Conservation (phyloP, 2,888 invertebrate genomes). For the Eledone cirrhosa region DNA sequence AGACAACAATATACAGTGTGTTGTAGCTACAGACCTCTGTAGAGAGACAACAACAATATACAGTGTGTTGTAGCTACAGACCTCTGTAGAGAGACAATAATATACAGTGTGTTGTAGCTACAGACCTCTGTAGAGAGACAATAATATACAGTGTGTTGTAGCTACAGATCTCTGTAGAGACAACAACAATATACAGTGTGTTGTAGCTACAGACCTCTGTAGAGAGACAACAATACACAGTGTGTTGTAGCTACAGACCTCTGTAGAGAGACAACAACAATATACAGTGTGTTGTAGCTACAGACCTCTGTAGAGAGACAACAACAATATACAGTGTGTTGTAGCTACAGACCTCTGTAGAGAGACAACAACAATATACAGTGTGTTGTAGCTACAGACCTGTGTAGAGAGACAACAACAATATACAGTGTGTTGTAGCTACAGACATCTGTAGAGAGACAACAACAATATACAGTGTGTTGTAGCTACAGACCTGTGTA, state of each 20-base stretch:
- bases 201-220: slow-evolving; percentile 52
- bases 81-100: slow-evolving; percentile 42
- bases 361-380: too few relatives aligned
- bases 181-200: too few relatives aligned
- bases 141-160: too few relatives aligned
- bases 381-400: too few relatives aligned
- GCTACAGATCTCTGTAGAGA: slow-evolving; percentile 49
- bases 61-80: too few relatives aligned
- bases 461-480: too few relatives aligned
- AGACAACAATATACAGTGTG: too few relatives aligned
- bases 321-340: too few relatives aligned
- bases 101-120: too few relatives aligned
- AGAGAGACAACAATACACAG: slow-evolving; percentile 30
- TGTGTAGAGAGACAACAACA: slow-evolving; percentile 38
- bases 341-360: slow-evolving; percentile 52
- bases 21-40: slow-evolving; percentile 52
- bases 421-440: too few relatives aligned
- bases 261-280: slow-evolving; percentile 39
- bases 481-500: slow-evolving; percentile 52
- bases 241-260: too few relatives aligned
- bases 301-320: slow-evolving; percentile 44
- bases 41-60: slow-evolving; percentile 30
- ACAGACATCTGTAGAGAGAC: slow-evolving; percentile 46
- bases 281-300: too few relatives aligned
- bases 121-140: slow-evolving; percentile 44